Conservation (phyloP, 92 coral and sea anemone genomes). For the Palythoa caribaeorum region DNA sequence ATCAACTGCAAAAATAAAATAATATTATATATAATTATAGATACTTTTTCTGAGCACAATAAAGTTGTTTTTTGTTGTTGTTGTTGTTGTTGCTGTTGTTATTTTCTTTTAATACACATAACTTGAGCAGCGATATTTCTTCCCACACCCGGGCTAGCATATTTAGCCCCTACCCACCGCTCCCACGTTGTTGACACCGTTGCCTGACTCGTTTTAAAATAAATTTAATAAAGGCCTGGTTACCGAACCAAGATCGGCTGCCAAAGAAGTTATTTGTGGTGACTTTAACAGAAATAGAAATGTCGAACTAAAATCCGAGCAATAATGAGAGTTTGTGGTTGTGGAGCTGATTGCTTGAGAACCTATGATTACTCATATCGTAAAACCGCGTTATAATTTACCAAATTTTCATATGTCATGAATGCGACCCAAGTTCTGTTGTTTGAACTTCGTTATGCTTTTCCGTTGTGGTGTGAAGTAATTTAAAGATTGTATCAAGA, state of each 20-base stretch:
- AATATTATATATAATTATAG: no score
- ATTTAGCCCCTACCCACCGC: not conserved
- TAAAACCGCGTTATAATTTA: not conserved
- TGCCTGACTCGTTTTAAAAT: not conserved
- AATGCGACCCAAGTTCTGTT: not conserved
- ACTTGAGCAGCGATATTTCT: no score
- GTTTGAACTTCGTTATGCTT: not conserved
- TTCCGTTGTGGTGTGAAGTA: conserved; percentile 26
- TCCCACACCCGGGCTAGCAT: not conserved
- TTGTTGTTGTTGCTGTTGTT: no score
- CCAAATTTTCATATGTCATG: not conserved
- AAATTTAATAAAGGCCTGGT: not conserved
- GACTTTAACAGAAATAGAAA: not conserved
- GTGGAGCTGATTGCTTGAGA: not conserved
- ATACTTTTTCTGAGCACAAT: no score
- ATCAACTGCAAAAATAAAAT: no score
- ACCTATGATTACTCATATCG: not conserved
- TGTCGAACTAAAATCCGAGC: not conserved
- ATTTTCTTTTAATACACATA: no score
- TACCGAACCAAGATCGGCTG: not conserved
- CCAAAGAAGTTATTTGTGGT: conserved; percentile 12
- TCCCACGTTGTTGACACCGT: not conserved
- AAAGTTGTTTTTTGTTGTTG: no score
- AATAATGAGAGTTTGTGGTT: not conserved
- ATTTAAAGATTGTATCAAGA: not conserved